Conservation (phyloP, 2,888 invertebrate species). For the Resseliella maxima region DNA sequence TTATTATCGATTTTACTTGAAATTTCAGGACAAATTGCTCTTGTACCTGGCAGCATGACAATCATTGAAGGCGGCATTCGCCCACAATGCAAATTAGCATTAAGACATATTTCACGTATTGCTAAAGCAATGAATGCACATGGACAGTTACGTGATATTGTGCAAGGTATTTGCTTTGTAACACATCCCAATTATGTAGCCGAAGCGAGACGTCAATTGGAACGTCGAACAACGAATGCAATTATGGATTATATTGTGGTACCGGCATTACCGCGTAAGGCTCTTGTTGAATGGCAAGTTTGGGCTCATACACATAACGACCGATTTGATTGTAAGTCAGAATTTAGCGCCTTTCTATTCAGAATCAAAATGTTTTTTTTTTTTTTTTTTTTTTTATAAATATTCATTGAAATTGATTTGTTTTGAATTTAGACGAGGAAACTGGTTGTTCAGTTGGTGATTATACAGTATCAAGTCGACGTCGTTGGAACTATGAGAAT, state of each 20-base stretch:
- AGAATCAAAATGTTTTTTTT: background rate
- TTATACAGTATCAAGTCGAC: constrained; percentile 83
- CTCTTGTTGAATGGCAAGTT: constrained; percentile 92
- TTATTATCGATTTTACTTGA: background rate
- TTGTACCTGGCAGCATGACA: constrained; percentile 84
- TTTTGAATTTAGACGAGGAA: constrained; percentile 79
- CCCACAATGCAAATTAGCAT: constrained; percentile 83
- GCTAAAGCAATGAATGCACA: constrained; percentile 83
- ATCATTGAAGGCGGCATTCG: constrained; percentile 82
- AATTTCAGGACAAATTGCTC: constrained; percentile 82
- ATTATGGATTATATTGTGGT: constrained; percentile 90
- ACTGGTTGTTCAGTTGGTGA: constrained; percentile 87
- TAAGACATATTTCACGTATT: constrained; percentile 85
- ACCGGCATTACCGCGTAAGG: constrained; percentile 80
- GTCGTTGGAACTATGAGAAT: constrained; percentile 90
- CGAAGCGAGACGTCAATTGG: constrained; percentile 84
- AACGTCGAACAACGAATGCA: constrained; percentile 84
- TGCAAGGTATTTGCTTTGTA: constrained; percentile 89
- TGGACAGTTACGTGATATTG: constrained; percentile 83
- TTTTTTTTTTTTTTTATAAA: background rate
- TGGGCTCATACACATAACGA: constrained; percentile 91
- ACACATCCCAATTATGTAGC: constrained; percentile 77
- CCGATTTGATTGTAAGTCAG: constrained; percentile 82
- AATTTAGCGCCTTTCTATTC: background rate
- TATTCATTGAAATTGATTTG: constrained; percentile 44